A percentile compares a stretch with the other conserved stretches of the same genome.
Evolutionary conservation across 2,797 vertebrate species (phyloP).

Genomic region (Petrocephalus schoutedeni): DNA sequence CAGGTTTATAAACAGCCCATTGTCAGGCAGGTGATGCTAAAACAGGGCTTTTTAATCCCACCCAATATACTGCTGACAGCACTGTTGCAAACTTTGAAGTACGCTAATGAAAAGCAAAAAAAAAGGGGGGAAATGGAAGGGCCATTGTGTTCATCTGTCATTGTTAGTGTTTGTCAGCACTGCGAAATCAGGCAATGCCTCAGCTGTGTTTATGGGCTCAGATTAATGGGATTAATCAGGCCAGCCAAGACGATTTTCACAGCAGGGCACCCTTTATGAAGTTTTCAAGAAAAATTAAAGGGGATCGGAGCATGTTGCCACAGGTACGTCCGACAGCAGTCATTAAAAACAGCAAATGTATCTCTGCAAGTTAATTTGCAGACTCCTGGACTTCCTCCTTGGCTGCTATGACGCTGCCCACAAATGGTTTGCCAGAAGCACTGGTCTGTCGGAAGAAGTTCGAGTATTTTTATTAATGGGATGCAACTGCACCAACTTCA

Average conservation of each 20-base stretch:
- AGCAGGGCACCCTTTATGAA: slow-evolving; percentile 13
- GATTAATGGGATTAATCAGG: slow-evolving; percentile 19
- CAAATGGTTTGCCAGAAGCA: neutral
- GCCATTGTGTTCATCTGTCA: neutral
- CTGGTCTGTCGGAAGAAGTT: neutral
- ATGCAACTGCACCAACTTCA: neutral
- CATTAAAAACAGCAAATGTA: neutral
- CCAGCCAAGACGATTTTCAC: neutral
- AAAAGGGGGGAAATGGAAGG: neutral
- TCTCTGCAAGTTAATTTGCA: neutral
- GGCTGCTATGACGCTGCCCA: neutral
- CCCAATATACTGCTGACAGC: slow-evolving; percentile 5
- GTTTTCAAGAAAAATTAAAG: slow-evolving; percentile 17
- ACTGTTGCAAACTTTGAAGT: neutral
- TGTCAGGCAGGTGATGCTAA: neutral
- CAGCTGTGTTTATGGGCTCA: neutral
- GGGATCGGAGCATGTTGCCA: neutral
- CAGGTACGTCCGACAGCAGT: slow-evolving; percentile 26
- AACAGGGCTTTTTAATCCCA: neutral
- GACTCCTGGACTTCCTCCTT: neutral
- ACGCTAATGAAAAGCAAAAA: neutral
- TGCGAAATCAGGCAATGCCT: neutral
- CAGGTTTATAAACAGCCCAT: neutral
- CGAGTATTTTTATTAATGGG: neutral
- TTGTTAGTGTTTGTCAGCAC: slow-evolving; percentile 8